phyloP scores from a whole-genome alignment of 2,888 invertebrate genomes.

The Drosophila neonasuta region DNA sequence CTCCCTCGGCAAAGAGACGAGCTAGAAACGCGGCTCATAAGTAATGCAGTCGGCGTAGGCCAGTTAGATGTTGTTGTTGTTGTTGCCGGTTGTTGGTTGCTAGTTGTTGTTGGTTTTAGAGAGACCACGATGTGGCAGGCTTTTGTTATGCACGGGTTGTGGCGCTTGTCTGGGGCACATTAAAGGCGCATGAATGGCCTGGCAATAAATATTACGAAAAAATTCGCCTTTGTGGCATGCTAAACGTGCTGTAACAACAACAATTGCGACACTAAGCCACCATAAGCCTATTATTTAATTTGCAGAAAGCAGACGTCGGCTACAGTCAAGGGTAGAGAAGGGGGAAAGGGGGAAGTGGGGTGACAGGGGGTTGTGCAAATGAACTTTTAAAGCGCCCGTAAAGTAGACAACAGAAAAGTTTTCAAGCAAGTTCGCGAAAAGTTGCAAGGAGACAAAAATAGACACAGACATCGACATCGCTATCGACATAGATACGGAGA shows the following conservation, averaged over 20 bases:
- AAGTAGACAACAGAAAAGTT: constrained; percentile 63
- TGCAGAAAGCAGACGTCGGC: constrained; percentile 41
- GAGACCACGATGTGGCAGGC: constrained; percentile 41
- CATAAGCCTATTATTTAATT: constrained; percentile 78
- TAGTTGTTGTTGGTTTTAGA: constrained; percentile 16
- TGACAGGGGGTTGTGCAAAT: constrained; percentile 58
- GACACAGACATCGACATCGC: neutral
- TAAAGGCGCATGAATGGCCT: constrained; percentile 76
- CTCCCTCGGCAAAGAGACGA: constrained; percentile 1
- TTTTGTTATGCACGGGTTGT: constrained; percentile 74
- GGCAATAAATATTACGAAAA: constrained; percentile 74
- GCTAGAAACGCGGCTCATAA: constrained; percentile 53
- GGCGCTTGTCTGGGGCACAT: constrained; percentile 77
- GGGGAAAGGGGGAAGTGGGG: neutral
- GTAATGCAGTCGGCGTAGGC: constrained; percentile 71
- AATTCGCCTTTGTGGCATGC: constrained; percentile 76
- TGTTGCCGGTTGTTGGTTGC: neutral
- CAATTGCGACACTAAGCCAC: constrained; percentile 72
- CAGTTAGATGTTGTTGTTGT: constrained; percentile 62
- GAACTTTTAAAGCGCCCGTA: constrained; percentile 68
- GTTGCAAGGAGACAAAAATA: constrained; percentile 45
- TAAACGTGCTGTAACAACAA: constrained; percentile 62
- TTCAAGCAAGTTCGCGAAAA: constrained; percentile 51
- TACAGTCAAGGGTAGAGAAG: neutral
- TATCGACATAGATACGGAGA: neutral